Evolutionary conservation across 2,888 invertebrate genomes (phyloP), one percentile per base, ranked within the genome.

Genomic region (Nymphalis polychloros): DNA sequence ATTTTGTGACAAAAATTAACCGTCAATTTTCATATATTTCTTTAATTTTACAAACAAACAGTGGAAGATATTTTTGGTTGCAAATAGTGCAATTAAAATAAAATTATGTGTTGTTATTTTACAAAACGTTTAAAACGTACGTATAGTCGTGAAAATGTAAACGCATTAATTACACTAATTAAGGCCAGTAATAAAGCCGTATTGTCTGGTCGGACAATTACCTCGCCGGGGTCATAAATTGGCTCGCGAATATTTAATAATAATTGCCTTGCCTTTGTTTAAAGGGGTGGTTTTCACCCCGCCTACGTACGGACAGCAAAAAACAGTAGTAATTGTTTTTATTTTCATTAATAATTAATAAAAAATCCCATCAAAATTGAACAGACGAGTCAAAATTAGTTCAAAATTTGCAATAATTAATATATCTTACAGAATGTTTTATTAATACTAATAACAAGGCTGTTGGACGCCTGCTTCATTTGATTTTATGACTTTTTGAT

Each of bases 201-300:
- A 79, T 81, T 81, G 81, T 81, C 80, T 79, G 76, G 77, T 78
- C 75, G 81, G 81, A 84, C 86, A 87, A 88, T 88, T 83, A 82
- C 81, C 78, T 75, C 78, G 81, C 67, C 31, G 55, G 73, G 74
- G 77, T 76, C 77, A 77, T 82, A 81, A 83, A 84, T 81, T 81
- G 79, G 73, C 73, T 77, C 72, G 77, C 78, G 82, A 84, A 83
- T 85, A 84, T 84, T 84, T 85, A 84, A 85, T 85, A 84, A 85
- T 85, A 88, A 87, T 92, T 90, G 90, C 87, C 87, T 88, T 84
- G 85, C 83, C 90, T 90, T 91, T 91, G 91, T 90, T 91, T 89
- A 90, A 88, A 83, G 81, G 85, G 82, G 80, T 74, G 79, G 78
- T 70, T 72, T 71, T 74, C 76, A 60, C 69, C 77, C 76, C 72